Evolutionary conservation across 2,888 invertebrate species (phyloP).

Genomic region (Sthenelais limicola): DNA sequence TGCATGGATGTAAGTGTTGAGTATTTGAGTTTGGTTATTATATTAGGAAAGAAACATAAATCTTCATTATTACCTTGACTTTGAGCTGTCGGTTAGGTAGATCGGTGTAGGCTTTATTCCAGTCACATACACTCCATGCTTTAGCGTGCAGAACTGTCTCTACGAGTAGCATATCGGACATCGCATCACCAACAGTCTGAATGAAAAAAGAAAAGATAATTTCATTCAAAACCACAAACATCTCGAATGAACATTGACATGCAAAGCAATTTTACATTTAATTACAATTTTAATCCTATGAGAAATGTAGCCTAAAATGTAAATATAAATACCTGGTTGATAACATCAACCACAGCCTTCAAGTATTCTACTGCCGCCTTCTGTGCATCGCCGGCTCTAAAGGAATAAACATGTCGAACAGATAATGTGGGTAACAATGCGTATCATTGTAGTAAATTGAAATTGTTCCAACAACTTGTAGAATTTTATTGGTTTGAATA

Average conservation of each 20-base stretch:
- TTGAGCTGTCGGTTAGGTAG: conserved; percentile 89
- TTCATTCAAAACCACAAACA: background rate
- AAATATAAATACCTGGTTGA: conserved; percentile 89
- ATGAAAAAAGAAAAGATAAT: conserved; percentile 33
- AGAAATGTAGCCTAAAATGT: background rate
- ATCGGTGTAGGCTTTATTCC: conserved; percentile 88
- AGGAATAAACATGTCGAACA: too few species aligned
- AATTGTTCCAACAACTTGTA: too few species aligned
- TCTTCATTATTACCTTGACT: conserved; percentile 88
- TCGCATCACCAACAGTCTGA: conserved; percentile 88
- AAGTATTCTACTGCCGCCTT: conserved; percentile 78
- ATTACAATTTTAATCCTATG: too few species aligned
- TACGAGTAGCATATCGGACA: conserved; percentile 94
- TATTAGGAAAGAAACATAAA: too few species aligned
- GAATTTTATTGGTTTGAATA: too few species aligned
- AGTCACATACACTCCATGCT: conserved; percentile 85
- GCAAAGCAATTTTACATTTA: background rate
- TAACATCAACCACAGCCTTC: conserved; percentile 83
- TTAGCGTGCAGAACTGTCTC: conserved; percentile 89
- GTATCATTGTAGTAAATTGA: too few species aligned
- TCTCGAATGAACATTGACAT: background rate
- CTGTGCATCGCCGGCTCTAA: conserved; percentile 52
- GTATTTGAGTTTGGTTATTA: too few species aligned
- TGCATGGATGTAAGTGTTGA: too few species aligned
- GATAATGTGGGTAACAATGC: too few species aligned